Evolutionary conservation across 1,140 invertebrate species (phyloP).

Genomic region (Trinorchestia longiramus): DNA sequence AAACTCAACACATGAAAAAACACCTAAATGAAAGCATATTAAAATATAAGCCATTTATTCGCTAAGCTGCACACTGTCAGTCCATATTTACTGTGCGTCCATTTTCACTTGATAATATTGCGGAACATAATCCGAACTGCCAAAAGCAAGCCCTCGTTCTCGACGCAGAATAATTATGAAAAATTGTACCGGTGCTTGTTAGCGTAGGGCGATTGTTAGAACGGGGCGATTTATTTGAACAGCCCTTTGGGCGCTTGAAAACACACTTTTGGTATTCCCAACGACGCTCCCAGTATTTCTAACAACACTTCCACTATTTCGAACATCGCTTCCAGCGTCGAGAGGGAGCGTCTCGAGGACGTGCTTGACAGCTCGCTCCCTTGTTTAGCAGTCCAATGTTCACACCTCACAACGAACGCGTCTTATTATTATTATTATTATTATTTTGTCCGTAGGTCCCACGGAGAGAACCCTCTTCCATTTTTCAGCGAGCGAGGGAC

Average conservation of each 20-base stretch:
- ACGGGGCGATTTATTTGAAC: slow-evolving; percentile 26
- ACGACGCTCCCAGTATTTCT: neutral
- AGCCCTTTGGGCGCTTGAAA: neutral
- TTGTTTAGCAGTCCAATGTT: slow-evolving; percentile 16
- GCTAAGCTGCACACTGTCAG: neutral
- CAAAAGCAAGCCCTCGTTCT: neutral
- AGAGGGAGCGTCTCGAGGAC: neutral
- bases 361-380: neutral
- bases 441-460: neutral
- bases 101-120: neutral
- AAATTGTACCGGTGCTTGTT: slow-evolving; percentile 11
- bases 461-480: neutral
- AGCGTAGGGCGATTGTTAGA: neutral
- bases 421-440: neutral
- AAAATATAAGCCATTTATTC: neutral
- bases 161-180: neutral
- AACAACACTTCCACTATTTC: neutral
- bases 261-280: neutral
- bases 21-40: neutral
- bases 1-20: neutral
- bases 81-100: neutral
- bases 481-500: neutral
- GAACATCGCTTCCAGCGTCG: neutral
- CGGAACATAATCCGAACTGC: neutral
- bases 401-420: neutral